Base-by-base conservation (phyloP, 2,797 vertebrate genomes). In the Urocyon cinereoargenteus region DNA sequence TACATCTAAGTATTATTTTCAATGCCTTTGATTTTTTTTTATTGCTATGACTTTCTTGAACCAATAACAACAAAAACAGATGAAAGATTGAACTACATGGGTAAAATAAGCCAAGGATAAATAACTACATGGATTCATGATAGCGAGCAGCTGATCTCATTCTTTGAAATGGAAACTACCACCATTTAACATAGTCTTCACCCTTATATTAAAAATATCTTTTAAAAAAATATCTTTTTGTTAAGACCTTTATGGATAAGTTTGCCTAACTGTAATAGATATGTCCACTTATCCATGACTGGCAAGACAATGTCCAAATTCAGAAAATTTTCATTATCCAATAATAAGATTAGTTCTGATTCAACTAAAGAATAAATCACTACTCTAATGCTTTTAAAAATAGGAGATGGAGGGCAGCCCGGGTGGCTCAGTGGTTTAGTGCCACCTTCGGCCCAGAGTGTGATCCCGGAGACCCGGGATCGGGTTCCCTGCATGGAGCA, bases 301-400 rank as follows among this genome's bases (percentile, higher is more conserved):
- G 40, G 13, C 28, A 13, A 94, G 45, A 81, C 45, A 49, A 24
- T 93, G n/a, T 61, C 66, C 77, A 91, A 92, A 86, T 59, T 59
- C 28, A 72, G 59, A 91, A 82, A 77, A 45, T 77, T 62, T 79
- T 90, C 57, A 59, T 77, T 15, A 31, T 31, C 34, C 72, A 90
- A 57, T 82, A 51, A 64, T 87, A 92, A 62, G 61, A 88, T 95
- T 64, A 70, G 28, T 49, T 91, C 61, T 95, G 62, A 53, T 12
- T 81, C 85, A 84, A 16, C 22, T 49, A 75, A 94, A 11, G 28
- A 59, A 79, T 51, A 78, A 77, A 86, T 85, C 49, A 75, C 64
- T 45, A 75, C 14, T 0, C 51, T 78, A 40, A 59, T 70, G n/a
- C 22, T 82, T 77, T 61, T 28, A 73, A 77, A 66, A 64, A n/a